Conservation (phyloP, 2,113 vertebrate genomes). For the Anseranas semipalmata region DNA sequence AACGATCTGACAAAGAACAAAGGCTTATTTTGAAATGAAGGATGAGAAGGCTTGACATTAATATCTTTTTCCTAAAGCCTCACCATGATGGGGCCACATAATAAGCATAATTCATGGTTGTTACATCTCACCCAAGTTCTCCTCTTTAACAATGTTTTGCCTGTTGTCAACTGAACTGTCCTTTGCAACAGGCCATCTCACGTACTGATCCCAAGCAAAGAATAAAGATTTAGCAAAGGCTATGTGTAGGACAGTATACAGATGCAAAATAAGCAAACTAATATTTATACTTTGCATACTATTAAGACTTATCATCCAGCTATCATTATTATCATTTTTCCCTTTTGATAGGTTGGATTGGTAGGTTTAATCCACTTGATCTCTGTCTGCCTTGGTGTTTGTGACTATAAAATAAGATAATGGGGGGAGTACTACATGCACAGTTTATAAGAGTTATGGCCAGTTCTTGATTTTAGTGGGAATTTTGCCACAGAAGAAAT, state of each 20-base stretch:
- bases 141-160: neutral
- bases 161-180: neutral
- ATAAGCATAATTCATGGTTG: neutral
- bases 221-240: constrained; percentile 48
- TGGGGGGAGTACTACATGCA: neutral
- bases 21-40: neutral
- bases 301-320: neutral
- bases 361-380: neutral
- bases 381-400: neutral
- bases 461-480: neutral
- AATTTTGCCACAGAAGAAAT: neutral
- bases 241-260: neutral
- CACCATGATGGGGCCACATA: neutral
- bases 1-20: neutral
- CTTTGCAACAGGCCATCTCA: constrained; percentile 45
- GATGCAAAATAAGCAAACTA: neutral
- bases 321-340: neutral
- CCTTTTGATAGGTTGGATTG: neutral
- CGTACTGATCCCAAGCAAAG: neutral
- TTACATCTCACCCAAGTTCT: neutral
- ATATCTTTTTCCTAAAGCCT: neutral
- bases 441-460: neutral
- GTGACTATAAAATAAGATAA: neutral
- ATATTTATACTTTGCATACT: neutral
- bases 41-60: neutral